Conservation (phyloP, 2,797 vertebrate genomes). For the Paratrypauchen microcephalus region DNA sequence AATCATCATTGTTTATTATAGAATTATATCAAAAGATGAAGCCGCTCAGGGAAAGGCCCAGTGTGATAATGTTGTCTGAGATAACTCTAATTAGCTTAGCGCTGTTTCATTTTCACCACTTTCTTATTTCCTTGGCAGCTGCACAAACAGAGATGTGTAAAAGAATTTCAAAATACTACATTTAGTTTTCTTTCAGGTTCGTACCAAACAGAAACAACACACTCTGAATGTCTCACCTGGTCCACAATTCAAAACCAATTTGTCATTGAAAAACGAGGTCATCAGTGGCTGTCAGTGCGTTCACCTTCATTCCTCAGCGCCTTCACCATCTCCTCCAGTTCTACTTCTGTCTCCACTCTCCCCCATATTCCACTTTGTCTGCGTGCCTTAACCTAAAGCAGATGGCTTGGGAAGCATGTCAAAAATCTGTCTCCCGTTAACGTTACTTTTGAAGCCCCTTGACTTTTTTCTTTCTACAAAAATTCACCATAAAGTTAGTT, state of each 20-base stretch:
- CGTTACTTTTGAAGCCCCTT: constrained; percentile 80
- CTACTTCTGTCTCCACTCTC: constrained; percentile 45
- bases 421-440: constrained; percentile 93
- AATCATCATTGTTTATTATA: constrained; percentile 30
- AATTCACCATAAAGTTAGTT: constrained; percentile 80
- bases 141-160: constrained; percentile 28
- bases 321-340: constrained; percentile 57
- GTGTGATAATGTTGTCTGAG: constrained; percentile 36
- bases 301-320: constrained; percentile 48
- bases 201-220: constrained; percentile 11
- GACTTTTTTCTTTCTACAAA: constrained; percentile 56
- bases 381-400: constrained; percentile 85
- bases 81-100: constrained; percentile 57
- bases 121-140: constrained; percentile 35
- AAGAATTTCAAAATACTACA: constrained; percentile 13
- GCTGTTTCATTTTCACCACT: constrained; percentile 33
- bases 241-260: constrained; percentile 42
- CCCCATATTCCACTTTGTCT: constrained; percentile 63
- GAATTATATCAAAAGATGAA: constrained; percentile 36
- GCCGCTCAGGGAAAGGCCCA: constrained; percentile 28
- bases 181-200: constrained; percentile 29
- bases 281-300: constrained; percentile 55
- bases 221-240: constrained; percentile 17
- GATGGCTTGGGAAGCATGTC: constrained; percentile 85
- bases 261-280: constrained; percentile 42